Base-by-base conservation (phyloP, 1,140 invertebrate species). In the Cherax destructor region DNA sequence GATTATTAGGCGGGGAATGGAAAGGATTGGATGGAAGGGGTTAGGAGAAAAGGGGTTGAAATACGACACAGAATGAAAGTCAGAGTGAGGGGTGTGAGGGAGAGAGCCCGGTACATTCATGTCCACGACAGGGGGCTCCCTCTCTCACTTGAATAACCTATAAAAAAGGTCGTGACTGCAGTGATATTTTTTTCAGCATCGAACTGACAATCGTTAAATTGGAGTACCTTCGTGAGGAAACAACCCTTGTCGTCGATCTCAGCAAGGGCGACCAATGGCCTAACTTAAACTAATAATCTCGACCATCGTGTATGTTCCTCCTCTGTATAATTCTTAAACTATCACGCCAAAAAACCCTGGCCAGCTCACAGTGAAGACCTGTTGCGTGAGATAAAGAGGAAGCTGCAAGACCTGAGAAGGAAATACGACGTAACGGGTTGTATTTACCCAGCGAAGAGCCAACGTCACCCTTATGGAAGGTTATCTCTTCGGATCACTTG, bases 191-290 rank as follows among this genome's bases (percentile, higher is more conserved):
- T 61, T 83, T 83, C 18, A 65, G 80, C 52, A 83, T 83, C 80
- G 80, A 52, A 3, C 80, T 83, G 80, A 83, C 80, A 83, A 83
- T 83, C 80, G 80, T n/a, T 61, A 61, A 83, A 83, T 61, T 61
- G 80, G 47, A 61, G 80, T 61, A 30, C 52, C 52, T 30, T 83
- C 52, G 52, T 24, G 52, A 61, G 21, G 80, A 83, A 83, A 83
- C 52, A 61, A 61, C 41, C 52, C 80, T 61, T 83, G 61, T 61
- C 80, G 80, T 30, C n/a, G 24, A 61, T 21, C 21, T 21, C 21
- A 65, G 61, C 4, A 18, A 65, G 61, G 61, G 61, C 21, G 61
- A 65, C 13, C 16, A 21, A 11, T 18, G 5, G 6, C 13, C 61
- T 3, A 1, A 1, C 61, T 65, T 65, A 13, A 21, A 18, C 11